These are phyloP conservation scores for Petrosia ficiformis DNA, from an alignment of 37 sponge, comb jelly and placozoan genomes.

Conservation along the genomic window DNA sequence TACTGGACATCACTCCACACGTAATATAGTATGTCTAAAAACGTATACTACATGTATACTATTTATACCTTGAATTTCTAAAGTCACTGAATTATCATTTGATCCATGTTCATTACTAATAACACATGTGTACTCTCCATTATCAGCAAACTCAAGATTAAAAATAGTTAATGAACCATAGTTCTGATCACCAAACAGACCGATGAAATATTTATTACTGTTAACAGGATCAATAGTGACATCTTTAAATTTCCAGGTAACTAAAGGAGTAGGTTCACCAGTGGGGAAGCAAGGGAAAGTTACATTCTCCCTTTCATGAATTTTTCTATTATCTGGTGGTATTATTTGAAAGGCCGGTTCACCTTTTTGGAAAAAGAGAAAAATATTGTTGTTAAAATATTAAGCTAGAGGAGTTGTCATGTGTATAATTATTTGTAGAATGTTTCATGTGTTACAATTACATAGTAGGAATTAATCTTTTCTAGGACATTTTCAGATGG, in stretches of 20 bases:
- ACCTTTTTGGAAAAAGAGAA: neutral
- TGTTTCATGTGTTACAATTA: too few species aligned
- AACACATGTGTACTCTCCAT: neutral
- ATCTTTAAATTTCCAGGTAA: neutral
- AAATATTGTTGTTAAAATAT: neutral
- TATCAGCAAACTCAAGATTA: neutral
- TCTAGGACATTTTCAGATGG: too few species aligned
- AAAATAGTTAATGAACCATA: neutral
- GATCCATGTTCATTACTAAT: neutral
- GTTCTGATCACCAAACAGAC: neutral
- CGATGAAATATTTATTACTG: neutral
- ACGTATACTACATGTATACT: neutral
- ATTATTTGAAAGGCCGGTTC: neutral
- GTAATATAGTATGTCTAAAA: too few species aligned
- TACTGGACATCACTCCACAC: too few species aligned
- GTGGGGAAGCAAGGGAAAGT: conserved; percentile 7
- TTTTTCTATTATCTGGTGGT: neutral
- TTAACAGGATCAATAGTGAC: neutral
- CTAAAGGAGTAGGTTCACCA: neutral
- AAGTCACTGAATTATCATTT: neutral
- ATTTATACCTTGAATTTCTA: neutral
- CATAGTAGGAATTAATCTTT: too few species aligned
- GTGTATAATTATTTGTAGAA: too few species aligned
- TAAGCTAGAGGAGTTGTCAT: neutral
- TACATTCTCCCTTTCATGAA: neutral